A percentile compares a stretch with the other conserved stretches of the same genome.
Conservation (phyloP, 2,888 invertebrate species). For the Sphecodes monilicornis region DNA sequence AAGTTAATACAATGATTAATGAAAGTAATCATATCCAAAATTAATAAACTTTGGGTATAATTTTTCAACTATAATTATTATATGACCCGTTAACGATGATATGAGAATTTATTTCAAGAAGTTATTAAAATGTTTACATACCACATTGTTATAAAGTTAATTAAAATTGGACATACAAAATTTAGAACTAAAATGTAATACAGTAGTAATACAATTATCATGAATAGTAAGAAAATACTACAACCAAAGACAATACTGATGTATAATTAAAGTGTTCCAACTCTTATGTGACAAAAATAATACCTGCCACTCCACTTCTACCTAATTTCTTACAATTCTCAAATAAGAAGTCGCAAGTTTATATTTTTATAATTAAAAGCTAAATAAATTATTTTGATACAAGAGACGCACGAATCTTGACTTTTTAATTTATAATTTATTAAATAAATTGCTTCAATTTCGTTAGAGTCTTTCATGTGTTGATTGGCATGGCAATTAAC, state of each 20-base stretch:
- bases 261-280: not conserved
- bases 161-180: not conserved
- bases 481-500: no score
- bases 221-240: not conserved
- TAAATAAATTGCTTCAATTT: no score
- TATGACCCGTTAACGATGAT: not conserved
- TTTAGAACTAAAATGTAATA: not conserved
- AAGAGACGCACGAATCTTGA: no score
- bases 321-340: not conserved
- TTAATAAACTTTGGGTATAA: not conserved
- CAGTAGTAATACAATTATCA: not conserved
- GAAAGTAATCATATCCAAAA: no score
- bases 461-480: no score
- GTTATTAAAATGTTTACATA: not conserved
- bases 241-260: not conserved
- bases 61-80: not conserved
- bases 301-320: not conserved
- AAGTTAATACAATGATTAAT: constrained; percentile 35
- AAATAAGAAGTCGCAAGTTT: not conserved
- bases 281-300: not conserved
- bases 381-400: not conserved
- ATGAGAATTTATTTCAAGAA: not conserved
- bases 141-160: not conserved
- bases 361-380: not conserved
- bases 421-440: no score